Base-by-base conservation (phyloP, 2,797 vertebrate genomes). In the Coracias cyanogaster region DNA sequence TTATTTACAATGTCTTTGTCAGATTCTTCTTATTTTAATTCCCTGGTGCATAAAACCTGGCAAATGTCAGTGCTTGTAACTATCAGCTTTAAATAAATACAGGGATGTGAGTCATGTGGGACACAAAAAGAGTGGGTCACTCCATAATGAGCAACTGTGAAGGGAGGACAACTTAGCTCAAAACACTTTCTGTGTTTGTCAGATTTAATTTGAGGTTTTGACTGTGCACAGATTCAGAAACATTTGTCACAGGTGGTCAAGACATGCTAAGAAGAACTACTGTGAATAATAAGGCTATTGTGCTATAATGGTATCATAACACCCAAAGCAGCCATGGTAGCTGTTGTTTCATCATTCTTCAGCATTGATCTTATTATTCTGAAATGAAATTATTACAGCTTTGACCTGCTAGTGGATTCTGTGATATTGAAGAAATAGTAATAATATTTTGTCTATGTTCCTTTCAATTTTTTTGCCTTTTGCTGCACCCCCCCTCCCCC, bases 181-280 rank as follows among this genome's bases (percentile, higher is more conserved):
- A 90, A 87, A 89, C 37, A 65, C 52, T 85, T 87, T 70, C 22
- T 85, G 24, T 82, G 35, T 90, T 83, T 95, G 95, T 97, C 95
- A 96, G 93, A 85, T 97, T 97, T 93, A 95, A 97, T 98, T 73
- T 97, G 66, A 82, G 70, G n/a, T 87, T 97, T 46, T 96, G 65
- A 95, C 71, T 88, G 48, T 72, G 46, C 7, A 2, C n/a, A 46
- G 43, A 84, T 70, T 82, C 78, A 48, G 39, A 73, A 94, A 89
- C 24, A 64, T 87, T 95, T 81, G 89, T 91, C 70, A 80, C 45
- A 94, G 76, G 78, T 87, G 91, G 91, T 90, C 86, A 95, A 94
- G 78, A 55, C 81, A 61, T 69, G 62, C 29, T 58, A 86, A 37
- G 80, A 90, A 80, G 57, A 90, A 26, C 86, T 82, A 28, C 74